phyloP scores from a whole-genome alignment of 2,888 invertebrate genomes.

The Caenorhabditis becei region DNA sequence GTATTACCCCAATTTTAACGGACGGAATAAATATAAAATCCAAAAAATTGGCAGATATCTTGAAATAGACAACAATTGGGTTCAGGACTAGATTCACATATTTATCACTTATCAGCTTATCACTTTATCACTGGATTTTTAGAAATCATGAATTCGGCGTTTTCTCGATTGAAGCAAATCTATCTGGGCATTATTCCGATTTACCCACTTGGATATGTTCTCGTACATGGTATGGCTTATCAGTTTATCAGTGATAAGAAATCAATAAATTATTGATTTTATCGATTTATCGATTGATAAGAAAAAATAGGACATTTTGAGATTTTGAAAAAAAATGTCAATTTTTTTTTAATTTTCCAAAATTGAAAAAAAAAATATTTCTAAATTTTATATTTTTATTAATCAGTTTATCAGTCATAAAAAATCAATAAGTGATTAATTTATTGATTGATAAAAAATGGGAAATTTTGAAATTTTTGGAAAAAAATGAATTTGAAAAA shows the following conservation, averaged over 20 bases:
- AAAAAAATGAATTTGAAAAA: neutral
- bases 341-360: too few relatives aligned
- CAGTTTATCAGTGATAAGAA: neutral
- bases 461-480: neutral
- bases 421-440: too few relatives aligned
- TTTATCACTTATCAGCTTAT: neutral
- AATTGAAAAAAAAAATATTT: too few relatives aligned
- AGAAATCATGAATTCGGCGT: conserved; percentile 32
- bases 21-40: conserved; percentile 56
- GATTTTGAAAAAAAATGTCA: too few relatives aligned
- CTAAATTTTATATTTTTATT: too few relatives aligned
- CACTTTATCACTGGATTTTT: too few relatives aligned
- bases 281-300: too few relatives aligned
- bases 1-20: conserved; percentile 55
- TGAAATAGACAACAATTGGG: neutral
- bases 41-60: conserved; percentile 1
- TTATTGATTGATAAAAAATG: neutral
- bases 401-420: neutral
- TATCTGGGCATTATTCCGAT: conserved; percentile 68
- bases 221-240: conserved; percentile 65
- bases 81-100: conserved; percentile 2
- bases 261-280: neutral
- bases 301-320: too few relatives aligned
- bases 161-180: conserved; percentile 57
- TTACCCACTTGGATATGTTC: conserved; percentile 67